A percentile compares a stretch with the other conserved stretches of the same genome.
Conservation (phyloP, 2,113 vertebrate genomes). For the Xyrauchen texanus region DNA sequence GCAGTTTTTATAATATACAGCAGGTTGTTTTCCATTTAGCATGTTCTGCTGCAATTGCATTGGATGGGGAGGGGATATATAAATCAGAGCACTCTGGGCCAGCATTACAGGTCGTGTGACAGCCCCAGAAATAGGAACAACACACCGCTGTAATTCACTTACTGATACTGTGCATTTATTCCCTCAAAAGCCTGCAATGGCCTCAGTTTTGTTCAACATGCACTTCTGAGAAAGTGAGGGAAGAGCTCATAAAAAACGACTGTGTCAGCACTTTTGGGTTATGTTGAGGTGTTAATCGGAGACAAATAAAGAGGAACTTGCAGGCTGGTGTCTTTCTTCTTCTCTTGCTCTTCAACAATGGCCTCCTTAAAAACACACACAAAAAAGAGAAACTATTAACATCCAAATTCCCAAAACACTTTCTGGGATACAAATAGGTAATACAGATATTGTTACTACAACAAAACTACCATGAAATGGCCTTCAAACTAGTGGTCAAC, state of each 20-base stretch:
- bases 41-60: slow-evolving; percentile 55
- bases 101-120: slow-evolving; percentile 6
- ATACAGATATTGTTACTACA: neutral
- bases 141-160: slow-evolving; percentile 39
- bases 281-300: slow-evolving; percentile 4
- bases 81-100: slow-evolving; percentile 50
- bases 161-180: slow-evolving; percentile 31
- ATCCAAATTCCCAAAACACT: neutral
- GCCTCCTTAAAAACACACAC: slow-evolving; percentile 82
- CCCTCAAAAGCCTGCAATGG: slow-evolving; percentile 28
- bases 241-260: neutral
- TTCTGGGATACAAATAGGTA: neutral
- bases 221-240: neutral
- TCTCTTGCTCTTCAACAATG: slow-evolving; percentile 95
- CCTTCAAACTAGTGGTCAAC: too few relatives aligned
- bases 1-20: slow-evolving; percentile 55
- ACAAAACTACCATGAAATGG: too few relatives aligned
- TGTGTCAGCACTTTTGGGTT: slow-evolving; percentile 16
- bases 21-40: slow-evolving; percentile 19
- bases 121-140: slow-evolving; percentile 1
- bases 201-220: slow-evolving; percentile 29
- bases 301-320: slow-evolving; percentile 66
- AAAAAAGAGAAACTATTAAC: neutral
- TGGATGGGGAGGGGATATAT: slow-evolving; percentile 32
- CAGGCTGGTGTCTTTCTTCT: slow-evolving; percentile 93